Percentiles rank a stretch among this genome's conserved stretches.
phyloP scores from a whole-genome alignment of 1,140 invertebrate genomes.

The Trichogramma pretiosum region DNA sequence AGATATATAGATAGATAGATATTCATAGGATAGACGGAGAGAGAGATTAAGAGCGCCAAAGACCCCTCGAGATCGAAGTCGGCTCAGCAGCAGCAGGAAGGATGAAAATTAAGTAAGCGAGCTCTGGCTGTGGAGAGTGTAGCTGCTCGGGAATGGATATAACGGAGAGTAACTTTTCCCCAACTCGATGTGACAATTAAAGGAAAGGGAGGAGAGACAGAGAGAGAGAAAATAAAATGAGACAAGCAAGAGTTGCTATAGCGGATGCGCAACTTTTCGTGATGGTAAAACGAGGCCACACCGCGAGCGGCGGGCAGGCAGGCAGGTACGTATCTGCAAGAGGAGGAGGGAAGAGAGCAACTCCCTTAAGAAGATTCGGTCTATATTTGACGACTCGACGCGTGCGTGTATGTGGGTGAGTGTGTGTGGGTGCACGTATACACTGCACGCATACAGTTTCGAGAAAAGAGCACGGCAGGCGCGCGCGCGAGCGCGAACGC shows the following conservation, averaged over 20 bases:
- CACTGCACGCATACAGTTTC: not conserved
- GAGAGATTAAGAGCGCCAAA: not conserved
- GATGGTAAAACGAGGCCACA: too few species aligned
- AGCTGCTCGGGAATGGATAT: not conserved
- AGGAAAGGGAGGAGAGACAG: not conserved
- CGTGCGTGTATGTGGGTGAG: too few species aligned
- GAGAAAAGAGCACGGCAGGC: too few species aligned
- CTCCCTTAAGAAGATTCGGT: conserved; percentile 9
- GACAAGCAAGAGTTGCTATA: not conserved
- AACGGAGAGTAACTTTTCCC: conserved; percentile 6
- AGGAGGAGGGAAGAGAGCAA: conserved; percentile 3
- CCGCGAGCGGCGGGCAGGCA: too few species aligned
- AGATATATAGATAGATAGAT: not conserved
- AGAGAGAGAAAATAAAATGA: not conserved
- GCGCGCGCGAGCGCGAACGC: too few species aligned
- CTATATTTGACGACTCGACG: too few species aligned
- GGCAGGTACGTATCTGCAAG: too few species aligned
- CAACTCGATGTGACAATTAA: conserved; percentile 10
- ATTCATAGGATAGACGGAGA: not conserved
- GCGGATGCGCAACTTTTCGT: too few species aligned
- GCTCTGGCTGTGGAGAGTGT: not conserved
- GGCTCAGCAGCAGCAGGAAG: too few species aligned
- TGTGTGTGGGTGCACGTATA: too few species aligned
- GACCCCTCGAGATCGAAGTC: not conserved
- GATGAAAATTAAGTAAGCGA: not conserved